These are phyloP conservation scores for Urocynchramus pylzowi DNA, from an alignment of 2,113 vertebrate species.

Conservation along the genomic window DNA sequence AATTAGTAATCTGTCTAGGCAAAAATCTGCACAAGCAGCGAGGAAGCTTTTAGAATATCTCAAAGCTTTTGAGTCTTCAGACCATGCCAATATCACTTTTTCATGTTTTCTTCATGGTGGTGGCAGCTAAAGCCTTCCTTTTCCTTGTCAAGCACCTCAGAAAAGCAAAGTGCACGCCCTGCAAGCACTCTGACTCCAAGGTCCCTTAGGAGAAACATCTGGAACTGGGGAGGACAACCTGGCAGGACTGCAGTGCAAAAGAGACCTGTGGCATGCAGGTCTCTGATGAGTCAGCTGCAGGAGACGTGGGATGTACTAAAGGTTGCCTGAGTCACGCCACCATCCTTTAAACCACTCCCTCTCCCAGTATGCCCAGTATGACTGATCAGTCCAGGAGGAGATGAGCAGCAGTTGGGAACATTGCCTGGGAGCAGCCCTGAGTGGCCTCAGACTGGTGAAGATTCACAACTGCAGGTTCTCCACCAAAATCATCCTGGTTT, in stretches of 20 bases:
- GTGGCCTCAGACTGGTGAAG: not conserved
- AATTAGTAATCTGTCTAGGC: not conserved
- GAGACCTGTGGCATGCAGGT: not conserved
- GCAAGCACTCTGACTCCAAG: not conserved
- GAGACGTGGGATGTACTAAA: not conserved
- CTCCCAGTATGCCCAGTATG: not conserved
- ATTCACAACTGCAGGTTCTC: not conserved
- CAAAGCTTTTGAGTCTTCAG: not conserved
- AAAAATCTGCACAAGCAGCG: not conserved
- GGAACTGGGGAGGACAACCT: accelerated
- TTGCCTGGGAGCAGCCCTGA: not conserved
- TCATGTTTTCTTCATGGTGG: not conserved
- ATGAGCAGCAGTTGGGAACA: accelerated
- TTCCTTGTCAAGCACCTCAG: not conserved
- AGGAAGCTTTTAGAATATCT: not conserved
- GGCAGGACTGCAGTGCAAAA: not conserved
- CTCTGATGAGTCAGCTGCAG: not conserved
- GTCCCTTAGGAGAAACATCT: not conserved
- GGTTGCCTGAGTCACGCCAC: not conserved
- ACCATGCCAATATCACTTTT: not conserved
- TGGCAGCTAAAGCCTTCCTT: not conserved
- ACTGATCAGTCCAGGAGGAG: not conserved
- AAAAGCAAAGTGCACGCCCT: not conserved
- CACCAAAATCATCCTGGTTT: not conserved
- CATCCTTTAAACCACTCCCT: not conserved